Base-by-base conservation (phyloP, 2,888 invertebrate species). In the Chrysotoxum bicinctum region DNA sequence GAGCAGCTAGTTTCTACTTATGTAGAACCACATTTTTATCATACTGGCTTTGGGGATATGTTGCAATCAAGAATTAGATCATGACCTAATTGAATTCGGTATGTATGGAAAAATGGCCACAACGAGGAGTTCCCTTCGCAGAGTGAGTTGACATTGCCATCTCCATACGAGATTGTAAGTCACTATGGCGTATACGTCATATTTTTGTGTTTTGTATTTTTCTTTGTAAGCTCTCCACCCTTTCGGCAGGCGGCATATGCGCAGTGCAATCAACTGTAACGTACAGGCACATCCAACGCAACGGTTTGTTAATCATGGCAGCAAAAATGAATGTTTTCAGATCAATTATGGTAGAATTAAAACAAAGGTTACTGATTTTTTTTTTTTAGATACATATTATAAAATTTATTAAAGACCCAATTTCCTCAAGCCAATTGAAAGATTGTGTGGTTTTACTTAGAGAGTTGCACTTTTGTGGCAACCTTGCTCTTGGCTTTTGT, bases 271-370 rank as follows among this genome's bases (percentile, higher is more conserved):
- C 85, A 81, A 85, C 62, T 77, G 81, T 66, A 62, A 81, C 85
- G 72, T 77, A 73, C 54, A 73, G 60, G 54, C 75, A 56, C 19
- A 32, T 32, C 16, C 30, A 32, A 12, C 35, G 58, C 58, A 85
- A 85, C 85, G 85, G 85, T 74, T 85, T 69, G 80, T 85, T 81
- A 85, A 77, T 81, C 76, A 85, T 77, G 73, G 54, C 64, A 50
- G 52, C 58, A 43, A 64, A 66, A 72, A 84, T 68, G 52, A 64
- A 30, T 40, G 37, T 64, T 62, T 58, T 73, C 73, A 69, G 73
- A 77, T 85, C 85, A 81, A 81, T 85, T 85, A 85, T 77, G 62
- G 48, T n/a, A 64, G 56, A 50, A 70, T 81, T 81, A 76, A 77
- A 52, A 48, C 50, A 69, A 81, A 85, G 81, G 81, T 85, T 81